Evolutionary conservation across 2,113 vertebrate species (phyloP).

Genomic region (Cygnus buccinator): DNA sequence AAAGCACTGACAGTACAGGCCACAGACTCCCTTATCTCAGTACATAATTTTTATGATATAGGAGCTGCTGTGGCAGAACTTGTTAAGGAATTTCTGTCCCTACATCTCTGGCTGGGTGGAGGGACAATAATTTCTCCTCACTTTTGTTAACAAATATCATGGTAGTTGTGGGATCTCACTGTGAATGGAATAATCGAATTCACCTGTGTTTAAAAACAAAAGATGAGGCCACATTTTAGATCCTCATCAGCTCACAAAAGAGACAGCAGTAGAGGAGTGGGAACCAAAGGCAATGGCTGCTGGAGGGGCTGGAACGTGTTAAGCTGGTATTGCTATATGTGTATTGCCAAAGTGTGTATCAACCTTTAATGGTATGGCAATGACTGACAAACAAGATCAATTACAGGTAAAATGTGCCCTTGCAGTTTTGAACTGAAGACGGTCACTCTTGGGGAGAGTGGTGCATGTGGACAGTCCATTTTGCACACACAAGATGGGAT

Average conservation of each 20-base stretch:
- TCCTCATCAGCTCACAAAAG: background rate
- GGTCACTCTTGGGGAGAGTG: rapidly evolving
- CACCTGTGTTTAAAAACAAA: background rate
- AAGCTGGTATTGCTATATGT: background rate
- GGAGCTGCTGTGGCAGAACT: background rate
- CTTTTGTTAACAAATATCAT: background rate
- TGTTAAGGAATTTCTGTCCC: background rate
- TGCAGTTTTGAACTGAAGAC: background rate
- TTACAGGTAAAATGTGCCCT: background rate
- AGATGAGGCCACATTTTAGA: background rate
- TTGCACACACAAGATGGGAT: background rate
- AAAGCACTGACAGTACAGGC: constrained; percentile 1
- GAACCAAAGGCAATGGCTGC: background rate
- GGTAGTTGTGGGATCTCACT: background rate
- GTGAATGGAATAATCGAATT: background rate
- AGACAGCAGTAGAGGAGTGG: background rate
- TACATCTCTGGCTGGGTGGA: background rate
- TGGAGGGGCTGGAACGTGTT: background rate
- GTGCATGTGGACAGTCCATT: background rate
- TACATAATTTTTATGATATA: background rate
- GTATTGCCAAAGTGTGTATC: background rate
- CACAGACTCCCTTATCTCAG: background rate
- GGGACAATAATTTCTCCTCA: background rate
- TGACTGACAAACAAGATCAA: background rate
- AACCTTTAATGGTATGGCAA: background rate